These are phyloP conservation scores for Chelonoidis abingdonii DNA, from an alignment of 2,113 vertebrate genomes.

Conservation along the genomic window DNA sequence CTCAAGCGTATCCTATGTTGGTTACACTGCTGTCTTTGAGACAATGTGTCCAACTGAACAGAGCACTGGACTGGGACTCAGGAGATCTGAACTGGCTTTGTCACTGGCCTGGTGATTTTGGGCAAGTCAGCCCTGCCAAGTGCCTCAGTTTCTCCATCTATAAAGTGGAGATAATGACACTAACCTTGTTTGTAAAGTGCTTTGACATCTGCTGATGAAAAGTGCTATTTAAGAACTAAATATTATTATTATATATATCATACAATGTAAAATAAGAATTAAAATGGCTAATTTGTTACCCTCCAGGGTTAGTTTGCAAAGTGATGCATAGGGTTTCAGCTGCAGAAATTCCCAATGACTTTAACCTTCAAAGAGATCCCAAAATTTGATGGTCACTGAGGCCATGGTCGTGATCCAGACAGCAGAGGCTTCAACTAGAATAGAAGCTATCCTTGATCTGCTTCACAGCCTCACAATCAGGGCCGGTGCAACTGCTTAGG, in stretches of 20 bases:
- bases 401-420: neutral
- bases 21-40: neutral
- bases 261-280: neutral
- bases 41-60: neutral
- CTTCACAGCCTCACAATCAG: conserved; percentile 23
- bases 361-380: neutral
- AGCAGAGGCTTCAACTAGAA: neutral
- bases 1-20: neutral
- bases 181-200: neutral
- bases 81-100: neutral
- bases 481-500: too few relatives aligned
- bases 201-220: neutral
- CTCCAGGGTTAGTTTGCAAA: conserved; percentile 2
- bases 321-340: neutral
- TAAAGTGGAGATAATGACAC: neutral
- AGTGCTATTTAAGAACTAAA: neutral
- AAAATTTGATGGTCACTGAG: neutral
- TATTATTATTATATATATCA: too few relatives aligned
- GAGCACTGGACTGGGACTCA: neutral
- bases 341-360: neutral
- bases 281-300: neutral
- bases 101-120: neutral
- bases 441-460: neutral
- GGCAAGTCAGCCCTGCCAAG: neutral
- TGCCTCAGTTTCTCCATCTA: neutral